These are phyloP conservation scores for Myzus persicae DNA, from an alignment of 1,140 invertebrate genomes.

Conservation along the genomic window DNA sequence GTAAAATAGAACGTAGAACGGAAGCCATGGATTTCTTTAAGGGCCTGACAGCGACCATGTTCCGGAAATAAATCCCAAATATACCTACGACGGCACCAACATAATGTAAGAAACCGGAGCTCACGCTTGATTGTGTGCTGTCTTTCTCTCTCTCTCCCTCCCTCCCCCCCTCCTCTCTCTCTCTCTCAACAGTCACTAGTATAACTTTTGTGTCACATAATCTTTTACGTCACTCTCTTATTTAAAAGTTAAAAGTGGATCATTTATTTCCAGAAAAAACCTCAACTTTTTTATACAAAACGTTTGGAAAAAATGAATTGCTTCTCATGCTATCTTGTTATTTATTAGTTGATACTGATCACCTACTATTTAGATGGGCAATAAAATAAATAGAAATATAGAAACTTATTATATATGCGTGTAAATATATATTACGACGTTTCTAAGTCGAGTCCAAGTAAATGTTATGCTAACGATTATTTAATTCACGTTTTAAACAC, in stretches of 20 bases:
- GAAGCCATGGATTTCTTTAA: neutral
- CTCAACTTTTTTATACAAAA: neutral
- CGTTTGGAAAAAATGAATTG: neutral
- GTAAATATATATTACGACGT: neutral
- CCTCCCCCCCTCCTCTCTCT: no score
- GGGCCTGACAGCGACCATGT: neutral
- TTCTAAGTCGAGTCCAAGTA: neutral
- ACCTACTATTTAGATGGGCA: neutral
- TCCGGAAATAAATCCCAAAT: slow-evolving; percentile 5
- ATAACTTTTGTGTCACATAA: neutral
- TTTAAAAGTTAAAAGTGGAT: neutral
- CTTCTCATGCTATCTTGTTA: neutral
- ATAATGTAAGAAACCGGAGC: neutral
- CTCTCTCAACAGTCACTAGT: neutral
- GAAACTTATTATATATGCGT: neutral
- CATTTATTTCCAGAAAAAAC: neutral
- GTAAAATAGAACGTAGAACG: neutral
- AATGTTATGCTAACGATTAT: neutral
- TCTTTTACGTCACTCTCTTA: neutral
- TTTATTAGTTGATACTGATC: neutral
- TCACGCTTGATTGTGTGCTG: neutral
- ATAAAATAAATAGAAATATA: neutral
- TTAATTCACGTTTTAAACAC: neutral
- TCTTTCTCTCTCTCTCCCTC: no score
- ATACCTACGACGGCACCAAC: neutral